Evolutionary conservation across 2,797 vertebrate species (phyloP).

Genomic region (Peromyscus eremicus): DNA sequence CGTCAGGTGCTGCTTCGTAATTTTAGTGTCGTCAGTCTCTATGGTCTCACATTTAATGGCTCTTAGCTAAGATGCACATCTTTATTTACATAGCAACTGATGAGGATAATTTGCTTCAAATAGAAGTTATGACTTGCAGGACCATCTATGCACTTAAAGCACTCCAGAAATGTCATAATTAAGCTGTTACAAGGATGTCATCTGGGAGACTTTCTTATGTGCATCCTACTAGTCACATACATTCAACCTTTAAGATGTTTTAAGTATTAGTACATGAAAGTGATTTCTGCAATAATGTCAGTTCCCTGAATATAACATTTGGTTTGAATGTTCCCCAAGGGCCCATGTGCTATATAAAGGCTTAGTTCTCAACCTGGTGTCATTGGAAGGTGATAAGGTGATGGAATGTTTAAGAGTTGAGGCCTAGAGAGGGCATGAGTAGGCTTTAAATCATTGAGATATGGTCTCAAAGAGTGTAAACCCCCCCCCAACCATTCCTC

Average conservation of each 20-base stretch:
- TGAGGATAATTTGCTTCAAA: conserved; percentile 62
- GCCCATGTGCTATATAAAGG: not conserved
- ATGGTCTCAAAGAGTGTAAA: not conserved
- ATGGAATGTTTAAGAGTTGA: not conserved
- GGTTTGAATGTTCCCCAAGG: not conserved
- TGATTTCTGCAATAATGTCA: not conserved
- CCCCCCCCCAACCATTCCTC: not conserved
- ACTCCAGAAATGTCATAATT: conserved; percentile 46
- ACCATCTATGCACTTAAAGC: conserved; percentile 8
- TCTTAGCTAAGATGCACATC: not conserved
- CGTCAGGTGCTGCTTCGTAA: not conserved
- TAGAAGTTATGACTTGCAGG: conserved; percentile 32
- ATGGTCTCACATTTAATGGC: not conserved
- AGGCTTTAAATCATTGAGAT: not conserved
- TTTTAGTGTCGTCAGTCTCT: conserved; percentile 1
- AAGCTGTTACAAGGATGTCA: conserved; percentile 41
- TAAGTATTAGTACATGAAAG: not conserved
- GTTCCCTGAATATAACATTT: not conserved
- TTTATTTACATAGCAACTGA: conserved; percentile 56
- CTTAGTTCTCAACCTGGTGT: not conserved
- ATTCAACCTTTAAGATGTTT: conserved; percentile 24
- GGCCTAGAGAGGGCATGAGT: not conserved
- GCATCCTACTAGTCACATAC: not conserved
- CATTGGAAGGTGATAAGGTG: not conserved
- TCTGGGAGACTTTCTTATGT: not conserved